A percentile compares a stretch with the other conserved stretches of the same genome.
Conservation (phyloP, 1,140 invertebrate genomes). For the Macrotrachela quadricornifera region DNA sequence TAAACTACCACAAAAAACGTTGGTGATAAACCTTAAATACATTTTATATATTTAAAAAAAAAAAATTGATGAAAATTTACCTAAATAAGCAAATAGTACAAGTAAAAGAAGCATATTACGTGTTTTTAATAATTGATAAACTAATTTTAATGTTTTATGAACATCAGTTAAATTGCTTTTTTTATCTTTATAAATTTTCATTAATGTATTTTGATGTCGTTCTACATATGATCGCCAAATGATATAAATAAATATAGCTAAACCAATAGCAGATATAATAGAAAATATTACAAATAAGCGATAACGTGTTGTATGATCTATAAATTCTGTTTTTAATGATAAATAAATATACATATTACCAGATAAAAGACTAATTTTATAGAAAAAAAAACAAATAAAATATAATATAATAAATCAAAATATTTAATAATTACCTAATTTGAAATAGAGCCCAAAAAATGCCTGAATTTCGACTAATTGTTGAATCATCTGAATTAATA, state of each 20-base stretch:
- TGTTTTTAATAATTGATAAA: constrained; percentile 42
- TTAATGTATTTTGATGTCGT: no score
- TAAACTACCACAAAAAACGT: constrained; percentile 89
- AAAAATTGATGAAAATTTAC: constrained; percentile 35
- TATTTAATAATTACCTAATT: constrained; percentile 40
- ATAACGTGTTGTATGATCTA: neutral
- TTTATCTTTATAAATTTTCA: no score
- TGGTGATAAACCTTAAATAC: constrained; percentile 51
- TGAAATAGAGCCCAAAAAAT: constrained; percentile 87
- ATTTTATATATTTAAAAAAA: no score
- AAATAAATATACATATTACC: neutral
- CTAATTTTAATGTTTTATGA: neutral
- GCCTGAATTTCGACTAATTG: constrained; percentile 73
- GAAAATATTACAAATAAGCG: neutral
- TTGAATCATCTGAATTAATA: constrained; percentile 58
- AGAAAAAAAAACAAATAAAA: no score
- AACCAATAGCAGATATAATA: constrained; percentile 32
- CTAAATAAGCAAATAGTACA: constrained; percentile 68
- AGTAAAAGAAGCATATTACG: constrained; percentile 60
- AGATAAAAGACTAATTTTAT: neutral
- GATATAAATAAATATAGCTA: constrained; percentile 19
- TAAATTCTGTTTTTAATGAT: neutral
- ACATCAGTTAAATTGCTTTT: no score
- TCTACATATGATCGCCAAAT: neutral
- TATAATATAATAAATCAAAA: no score